phyloP scores from a whole-genome alignment of 2,888 invertebrate species.

The Drosophila neonasuta region DNA sequence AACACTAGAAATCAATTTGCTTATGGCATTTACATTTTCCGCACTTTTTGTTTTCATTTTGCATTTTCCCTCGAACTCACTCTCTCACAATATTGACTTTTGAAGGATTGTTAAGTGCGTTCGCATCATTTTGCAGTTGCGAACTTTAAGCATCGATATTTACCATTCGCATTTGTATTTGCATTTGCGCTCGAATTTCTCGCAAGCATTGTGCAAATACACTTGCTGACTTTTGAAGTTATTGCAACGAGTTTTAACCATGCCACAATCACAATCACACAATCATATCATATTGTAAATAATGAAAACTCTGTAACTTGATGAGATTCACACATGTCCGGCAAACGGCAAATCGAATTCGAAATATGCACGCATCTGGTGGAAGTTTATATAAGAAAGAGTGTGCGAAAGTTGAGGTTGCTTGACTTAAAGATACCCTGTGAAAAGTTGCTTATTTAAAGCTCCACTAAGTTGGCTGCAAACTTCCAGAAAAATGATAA shows the following conservation, averaged over 20 bases:
- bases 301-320: constrained; percentile 48
- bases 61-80: constrained; percentile 4
- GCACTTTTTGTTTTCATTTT: background rate
- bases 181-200: constrained; percentile 46
- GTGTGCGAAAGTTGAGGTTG: background rate
- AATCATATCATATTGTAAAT: constrained; percentile 43
- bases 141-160: constrained; percentile 19
- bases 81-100: constrained; percentile 55
- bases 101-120: constrained; percentile 34
- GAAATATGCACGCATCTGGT: constrained; percentile 17
- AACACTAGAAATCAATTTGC: constrained; percentile 51
- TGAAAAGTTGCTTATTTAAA: background rate
- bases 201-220: constrained; percentile 57
- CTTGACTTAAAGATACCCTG: background rate
- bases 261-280: constrained; percentile 13
- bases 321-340: constrained; percentile 42
- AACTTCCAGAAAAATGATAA: too few relatives aligned
- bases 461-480: background rate
- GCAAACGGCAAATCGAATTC: constrained; percentile 51
- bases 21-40: constrained; percentile 30
- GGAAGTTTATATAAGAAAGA: background rate
- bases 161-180: constrained; percentile 13
- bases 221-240: constrained; percentile 47
- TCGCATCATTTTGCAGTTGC: constrained; percentile 43
- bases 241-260: constrained; percentile 20